Evolutionary conservation across 2,797 vertebrate species (phyloP).

Genomic region (Siniperca scherzeri): DNA sequence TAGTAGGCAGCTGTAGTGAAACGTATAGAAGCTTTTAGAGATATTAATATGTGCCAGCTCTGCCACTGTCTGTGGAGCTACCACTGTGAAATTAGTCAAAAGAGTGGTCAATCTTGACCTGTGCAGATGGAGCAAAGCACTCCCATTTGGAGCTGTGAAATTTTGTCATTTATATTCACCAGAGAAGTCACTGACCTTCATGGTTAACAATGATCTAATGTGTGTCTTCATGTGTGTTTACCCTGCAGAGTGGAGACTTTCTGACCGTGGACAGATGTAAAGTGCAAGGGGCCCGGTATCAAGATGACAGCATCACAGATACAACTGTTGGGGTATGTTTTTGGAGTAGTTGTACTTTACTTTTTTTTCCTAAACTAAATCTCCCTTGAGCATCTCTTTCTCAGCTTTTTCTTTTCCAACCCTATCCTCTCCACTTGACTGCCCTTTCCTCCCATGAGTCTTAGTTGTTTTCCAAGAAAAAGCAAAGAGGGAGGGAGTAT

Average conservation of each 20-base stretch:
- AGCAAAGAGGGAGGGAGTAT: conserved; percentile 17
- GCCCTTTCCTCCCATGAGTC: conserved; percentile 38
- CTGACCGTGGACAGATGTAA: conserved; percentile 84
- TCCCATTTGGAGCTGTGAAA: conserved; percentile 9
- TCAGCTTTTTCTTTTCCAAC: conserved; percentile 41
- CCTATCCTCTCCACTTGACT: conserved; percentile 32
- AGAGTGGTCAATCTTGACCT: conserved; percentile 5
- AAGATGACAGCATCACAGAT: conserved; percentile 79
- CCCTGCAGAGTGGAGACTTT: conserved; percentile 82
- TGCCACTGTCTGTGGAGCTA: not conserved
- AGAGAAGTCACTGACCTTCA: conserved; percentile 19
- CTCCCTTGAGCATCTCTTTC: conserved; percentile 30
- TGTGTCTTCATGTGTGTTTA: conserved; percentile 32
- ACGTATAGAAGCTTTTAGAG: conserved; percentile 14
- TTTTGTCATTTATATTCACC: conserved; percentile 22
- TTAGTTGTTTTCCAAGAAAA: conserved; percentile 60
- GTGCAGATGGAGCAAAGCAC: conserved; percentile 16
- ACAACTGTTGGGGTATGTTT: conserved; percentile 73
- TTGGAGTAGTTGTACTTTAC: conserved; percentile 20
- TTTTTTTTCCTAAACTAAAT: conserved; percentile 6
- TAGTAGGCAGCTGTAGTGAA: not conserved
- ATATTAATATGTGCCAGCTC: conserved; percentile 30
- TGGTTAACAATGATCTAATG: conserved; percentile 11
- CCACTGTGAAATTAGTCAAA: conserved; percentile 4
- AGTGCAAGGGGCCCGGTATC: conserved; percentile 74